Base-by-base conservation (phyloP, 2,888 invertebrate genomes). In the Formica aserva region DNA sequence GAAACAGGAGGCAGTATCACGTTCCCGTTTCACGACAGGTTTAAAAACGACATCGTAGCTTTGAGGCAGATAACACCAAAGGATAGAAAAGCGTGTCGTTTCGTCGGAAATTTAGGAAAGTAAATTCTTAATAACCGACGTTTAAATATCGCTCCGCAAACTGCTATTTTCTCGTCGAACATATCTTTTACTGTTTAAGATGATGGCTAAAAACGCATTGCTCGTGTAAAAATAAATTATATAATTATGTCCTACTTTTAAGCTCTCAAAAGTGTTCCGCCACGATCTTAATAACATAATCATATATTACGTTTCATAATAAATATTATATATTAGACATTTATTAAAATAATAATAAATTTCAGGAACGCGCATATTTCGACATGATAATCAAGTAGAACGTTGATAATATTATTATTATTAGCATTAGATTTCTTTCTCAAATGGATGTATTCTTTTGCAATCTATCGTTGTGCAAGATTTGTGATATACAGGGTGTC, bases 11-110 rank as follows among this genome's bases (percentile, higher is more conserved):
- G 72, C 78, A 35, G 71, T 55, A n/a, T 83, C 78, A 41, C 69
- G 85, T 84, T 85, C 75, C 60, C 67, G 72, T 83, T 77, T 77
- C 75, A 69, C 41, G 83, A 84, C 82, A 74, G 74, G 48, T 67
- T 83, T 74, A 84, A 74, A 83, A 41, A 55, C 66, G 84, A 84
- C 65, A 71, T 57, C 75, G 45, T 82, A 52, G 83, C 83, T 66
- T 62, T 52, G 71, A 63, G 82, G 75, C 38, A 72, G 78, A 32
- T 80, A 63, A 52, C 62, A 45, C 26, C 63, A 63, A 62, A 29
- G 71, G 63, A 62, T 77, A 48, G 57, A 32, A 69, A 32, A 69
- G 38, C 41, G 38, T 38, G 35, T 80, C 66, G 35, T 78, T 82
- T 82, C 66, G 78, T 67, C 45, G 80, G 38, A 29, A 80, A 62